phyloP scores from a whole-genome alignment of 2,113 vertebrate species.

The Phylloscopus trochiloides region DNA sequence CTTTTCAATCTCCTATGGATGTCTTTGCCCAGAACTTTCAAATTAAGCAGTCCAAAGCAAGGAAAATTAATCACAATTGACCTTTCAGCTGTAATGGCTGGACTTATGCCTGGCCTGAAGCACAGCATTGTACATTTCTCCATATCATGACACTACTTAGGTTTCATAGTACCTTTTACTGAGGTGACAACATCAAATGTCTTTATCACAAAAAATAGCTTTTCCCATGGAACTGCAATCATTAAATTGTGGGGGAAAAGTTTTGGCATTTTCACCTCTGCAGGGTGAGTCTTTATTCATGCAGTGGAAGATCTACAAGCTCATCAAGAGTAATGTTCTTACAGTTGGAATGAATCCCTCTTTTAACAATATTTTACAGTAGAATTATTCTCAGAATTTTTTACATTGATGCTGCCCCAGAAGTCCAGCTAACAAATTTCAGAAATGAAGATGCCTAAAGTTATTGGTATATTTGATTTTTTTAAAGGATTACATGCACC shows the following conservation, averaged over 20 bases:
- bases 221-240: neutral
- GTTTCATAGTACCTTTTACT: neutral
- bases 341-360: accelerated
- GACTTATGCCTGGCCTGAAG: neutral
- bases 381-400: neutral
- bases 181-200: neutral
- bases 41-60: neutral
- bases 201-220: neutral
- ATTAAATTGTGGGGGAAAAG: neutral
- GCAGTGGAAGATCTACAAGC: neutral
- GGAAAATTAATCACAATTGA: neutral
- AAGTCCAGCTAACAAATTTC: neutral
- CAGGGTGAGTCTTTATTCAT: neutral
- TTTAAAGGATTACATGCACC: neutral
- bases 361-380: neutral
- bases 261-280: neutral
- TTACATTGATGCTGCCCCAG: neutral
- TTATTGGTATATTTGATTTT: neutral
- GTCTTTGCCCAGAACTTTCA: neutral
- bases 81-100: neutral
- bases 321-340: neutral
- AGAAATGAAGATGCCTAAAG: neutral
- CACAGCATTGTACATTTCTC: neutral
- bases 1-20: neutral
- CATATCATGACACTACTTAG: neutral